Percentiles rank a stretch among this genome's conserved stretches.
These are phyloP conservation scores for Volucella inanis DNA, from an alignment of 2,888 invertebrate species.

Conservation along the genomic window DNA sequence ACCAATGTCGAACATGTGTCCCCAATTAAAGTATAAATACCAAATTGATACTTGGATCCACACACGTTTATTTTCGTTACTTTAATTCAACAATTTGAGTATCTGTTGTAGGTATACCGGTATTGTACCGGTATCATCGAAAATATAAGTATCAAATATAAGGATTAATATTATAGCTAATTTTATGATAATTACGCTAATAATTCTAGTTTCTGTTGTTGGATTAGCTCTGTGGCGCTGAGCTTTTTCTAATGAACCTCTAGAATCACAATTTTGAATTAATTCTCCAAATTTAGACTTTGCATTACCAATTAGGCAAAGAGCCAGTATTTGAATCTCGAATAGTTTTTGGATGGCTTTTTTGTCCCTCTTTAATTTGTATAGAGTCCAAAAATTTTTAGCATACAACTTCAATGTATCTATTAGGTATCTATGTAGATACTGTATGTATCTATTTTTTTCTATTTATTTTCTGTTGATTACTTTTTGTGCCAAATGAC, in stretches of 20 bases:
- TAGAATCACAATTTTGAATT: constrained; percentile 24
- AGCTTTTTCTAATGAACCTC: constrained; percentile 10
- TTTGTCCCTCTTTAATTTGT: not conserved
- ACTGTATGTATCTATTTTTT: not conserved
- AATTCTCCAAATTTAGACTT: constrained; percentile 16
- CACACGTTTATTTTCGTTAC: constrained; percentile 22
- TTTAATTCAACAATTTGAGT: too few relatives aligned
- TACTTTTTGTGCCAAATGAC: constrained; percentile 35
- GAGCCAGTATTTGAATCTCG: constrained; percentile 33
- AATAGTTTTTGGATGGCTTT: constrained; percentile 30
- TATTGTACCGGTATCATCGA: constrained; percentile 11
- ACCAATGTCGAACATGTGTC: constrained; percentile 26
- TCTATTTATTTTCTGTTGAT: constrained; percentile 9
- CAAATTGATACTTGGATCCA: constrained; percentile 28
- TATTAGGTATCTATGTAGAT: not conserved
- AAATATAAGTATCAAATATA: constrained; percentile 60
- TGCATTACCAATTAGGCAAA: constrained; percentile 3
- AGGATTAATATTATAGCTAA: constrained; percentile 55
- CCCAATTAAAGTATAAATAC: constrained; percentile 58
- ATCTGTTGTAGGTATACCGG: too few relatives aligned
- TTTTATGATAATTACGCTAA: constrained; percentile 69
- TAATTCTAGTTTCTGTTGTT: constrained; percentile 58
- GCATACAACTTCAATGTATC: not conserved
- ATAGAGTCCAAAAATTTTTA: constrained; percentile 15
- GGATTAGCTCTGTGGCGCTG: not conserved